phyloP scores from a whole-genome alignment of 2,888 invertebrate genomes.

The Drosophila mercatorum region DNA sequence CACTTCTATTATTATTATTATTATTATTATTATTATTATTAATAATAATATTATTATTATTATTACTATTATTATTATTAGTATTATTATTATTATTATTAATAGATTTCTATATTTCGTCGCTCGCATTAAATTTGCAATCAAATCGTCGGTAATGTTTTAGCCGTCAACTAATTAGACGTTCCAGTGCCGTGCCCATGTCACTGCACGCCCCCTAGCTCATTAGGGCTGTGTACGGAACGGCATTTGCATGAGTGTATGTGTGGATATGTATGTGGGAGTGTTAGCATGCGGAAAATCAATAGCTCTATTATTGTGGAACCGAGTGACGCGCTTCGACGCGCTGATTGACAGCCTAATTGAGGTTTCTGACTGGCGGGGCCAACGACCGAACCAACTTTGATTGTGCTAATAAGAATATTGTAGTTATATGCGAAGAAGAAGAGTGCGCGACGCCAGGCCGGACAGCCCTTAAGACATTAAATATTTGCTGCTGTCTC shows the following conservation, averaged over 20 bases:
- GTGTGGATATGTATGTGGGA: neutral
- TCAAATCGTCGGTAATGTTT: constrained; percentile 26
- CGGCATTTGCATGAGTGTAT: neutral
- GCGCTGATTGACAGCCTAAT: constrained; percentile 75
- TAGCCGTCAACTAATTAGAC: constrained; percentile 61
- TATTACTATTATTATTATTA: neutral
- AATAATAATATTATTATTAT: neutral
- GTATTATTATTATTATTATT: neutral
- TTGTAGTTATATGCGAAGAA: constrained; percentile 13
- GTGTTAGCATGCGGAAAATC: constrained; percentile 50
- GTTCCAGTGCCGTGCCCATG: constrained; percentile 57
- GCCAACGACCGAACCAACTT: constrained; percentile 53
- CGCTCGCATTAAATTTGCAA: constrained; percentile 14
- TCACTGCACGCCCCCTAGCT: constrained; percentile 41
- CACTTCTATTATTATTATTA: neutral
- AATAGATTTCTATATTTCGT: neutral
- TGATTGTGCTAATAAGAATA: constrained; percentile 63
- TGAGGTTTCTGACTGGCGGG: constrained; percentile 69
- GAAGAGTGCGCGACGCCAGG: neutral
- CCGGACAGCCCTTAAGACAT: constrained; percentile 29
- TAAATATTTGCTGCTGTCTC: constrained; percentile 70
- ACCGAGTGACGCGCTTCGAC: constrained; percentile 41
- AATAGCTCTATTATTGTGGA: constrained; percentile 70
- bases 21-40: neutral
- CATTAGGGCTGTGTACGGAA: constrained; percentile 40